Evolutionary conservation across 64 coral and sea anemone genomes (phyloP).

Genomic region (Cladopsammia gracilis): DNA sequence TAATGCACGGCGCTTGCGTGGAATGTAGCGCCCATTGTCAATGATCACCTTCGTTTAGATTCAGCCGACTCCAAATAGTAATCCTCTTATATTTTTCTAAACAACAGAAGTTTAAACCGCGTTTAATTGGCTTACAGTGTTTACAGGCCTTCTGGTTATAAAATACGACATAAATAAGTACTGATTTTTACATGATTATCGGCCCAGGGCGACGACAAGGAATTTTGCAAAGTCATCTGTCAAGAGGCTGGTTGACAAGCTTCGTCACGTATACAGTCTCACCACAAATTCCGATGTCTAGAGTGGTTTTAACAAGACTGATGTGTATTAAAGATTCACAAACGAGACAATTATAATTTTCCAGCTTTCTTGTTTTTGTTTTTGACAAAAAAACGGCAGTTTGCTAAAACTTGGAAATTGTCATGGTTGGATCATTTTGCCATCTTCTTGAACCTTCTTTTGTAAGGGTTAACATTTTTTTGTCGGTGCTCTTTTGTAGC

Average conservation of each 20-base stretch:
- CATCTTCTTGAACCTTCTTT: too few relatives aligned
- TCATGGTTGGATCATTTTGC: too few relatives aligned
- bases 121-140: neutral
- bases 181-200: neutral
- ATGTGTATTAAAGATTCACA: too few relatives aligned
- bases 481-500: too few relatives aligned
- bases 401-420: too few relatives aligned
- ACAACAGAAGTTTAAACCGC: neutral
- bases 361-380: too few relatives aligned
- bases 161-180: neutral
- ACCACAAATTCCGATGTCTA: too few relatives aligned
- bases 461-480: too few relatives aligned
- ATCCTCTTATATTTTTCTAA: slow-evolving; percentile 16
- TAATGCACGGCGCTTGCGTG: neutral
- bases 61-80: neutral
- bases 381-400: too few relatives aligned
- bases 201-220: neutral
- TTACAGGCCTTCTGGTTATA: neutral
- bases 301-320: too few relatives aligned
- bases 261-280: too few relatives aligned
- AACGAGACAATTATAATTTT: too few relatives aligned
- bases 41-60: neutral
- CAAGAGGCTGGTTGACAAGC: neutral
- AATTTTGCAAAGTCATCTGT: neutral
- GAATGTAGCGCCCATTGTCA: neutral